phyloP scores from a whole-genome alignment of 2,888 invertebrate species.

The Spilosoma lubricipeda region DNA sequence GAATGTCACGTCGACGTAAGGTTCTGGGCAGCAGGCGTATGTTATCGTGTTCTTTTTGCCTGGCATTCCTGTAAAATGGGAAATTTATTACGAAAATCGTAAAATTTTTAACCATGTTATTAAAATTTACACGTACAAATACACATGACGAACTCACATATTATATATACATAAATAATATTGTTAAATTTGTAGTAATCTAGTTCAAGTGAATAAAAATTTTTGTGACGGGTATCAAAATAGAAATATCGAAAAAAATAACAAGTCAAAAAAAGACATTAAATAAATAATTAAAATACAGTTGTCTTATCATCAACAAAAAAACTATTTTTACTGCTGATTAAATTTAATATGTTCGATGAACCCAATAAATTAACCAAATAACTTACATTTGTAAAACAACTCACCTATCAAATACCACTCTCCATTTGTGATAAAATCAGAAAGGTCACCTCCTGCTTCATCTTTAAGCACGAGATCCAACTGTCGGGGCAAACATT shows the following conservation, averaged over 20 bases:
- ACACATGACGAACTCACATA: neutral
- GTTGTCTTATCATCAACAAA: no score
- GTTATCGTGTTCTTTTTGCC: slow-evolving; percentile 96
- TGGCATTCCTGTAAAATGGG: slow-evolving; percentile 91
- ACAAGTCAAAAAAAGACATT: neutral
- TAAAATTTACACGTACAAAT: no score
- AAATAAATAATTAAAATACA: neutral
- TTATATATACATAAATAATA: neutral
- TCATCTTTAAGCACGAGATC: slow-evolving; percentile 98
- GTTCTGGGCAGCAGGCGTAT: slow-evolving; percentile 97
- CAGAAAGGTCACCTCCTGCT: slow-evolving; percentile 97
- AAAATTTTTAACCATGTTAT: no score
- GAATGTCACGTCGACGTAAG: slow-evolving; percentile 98
- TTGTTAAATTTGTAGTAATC: no score
- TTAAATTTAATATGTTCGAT: no score
- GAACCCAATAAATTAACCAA: neutral
- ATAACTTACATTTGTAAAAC: neutral
- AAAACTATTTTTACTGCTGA: no score
- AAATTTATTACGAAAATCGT: slow-evolving; percentile 6
- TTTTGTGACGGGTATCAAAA: neutral
- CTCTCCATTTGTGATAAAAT: slow-evolving; percentile 99
- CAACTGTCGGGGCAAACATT: slow-evolving; percentile 87
- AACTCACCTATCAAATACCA: slow-evolving; percentile 98
- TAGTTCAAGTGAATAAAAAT: no score
- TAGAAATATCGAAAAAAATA: neutral